These are phyloP conservation scores for Mastacembelus armatus DNA, from an alignment of 2,797 vertebrate genomes.

Conservation along the genomic window DNA sequence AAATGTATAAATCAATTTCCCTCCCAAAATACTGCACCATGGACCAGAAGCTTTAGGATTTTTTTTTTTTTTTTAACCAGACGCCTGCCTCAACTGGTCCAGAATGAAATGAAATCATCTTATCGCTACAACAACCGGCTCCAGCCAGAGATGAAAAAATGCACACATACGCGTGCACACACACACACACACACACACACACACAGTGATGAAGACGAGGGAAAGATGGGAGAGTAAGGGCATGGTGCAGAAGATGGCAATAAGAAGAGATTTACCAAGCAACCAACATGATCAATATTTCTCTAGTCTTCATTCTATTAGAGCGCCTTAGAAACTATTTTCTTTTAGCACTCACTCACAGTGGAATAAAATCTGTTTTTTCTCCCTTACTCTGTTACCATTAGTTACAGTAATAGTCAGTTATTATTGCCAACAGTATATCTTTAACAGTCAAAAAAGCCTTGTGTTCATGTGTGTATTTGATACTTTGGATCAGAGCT, in stretches of 20 bases:
- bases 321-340: constrained; percentile 66
- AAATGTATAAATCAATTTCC: constrained; percentile 76
- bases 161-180: constrained; percentile 6
- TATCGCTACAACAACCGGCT: constrained; percentile 33
- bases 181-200: constrained; percentile 7
- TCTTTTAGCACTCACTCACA: constrained; percentile 52
- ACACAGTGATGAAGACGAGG: constrained; percentile 39
- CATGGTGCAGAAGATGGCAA: constrained; percentile 22
- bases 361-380: constrained; percentile 51
- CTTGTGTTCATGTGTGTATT: too few relatives aligned
- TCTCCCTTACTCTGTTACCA: constrained; percentile 9
- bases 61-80: constrained; percentile 19
- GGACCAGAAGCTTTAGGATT: constrained; percentile 34
- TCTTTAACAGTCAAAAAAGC: neutral
- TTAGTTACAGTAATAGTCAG: constrained; percentile 30
- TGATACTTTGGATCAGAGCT: too few relatives aligned
- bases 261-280: constrained; percentile 53
- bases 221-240: constrained; percentile 37
- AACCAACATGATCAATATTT: constrained; percentile 70
- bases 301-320: constrained; percentile 69
- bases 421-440: neutral
- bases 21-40: constrained; percentile 55
- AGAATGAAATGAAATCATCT: constrained; percentile 63
- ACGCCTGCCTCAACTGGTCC: constrained; percentile 40
- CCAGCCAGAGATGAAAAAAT: constrained; percentile 44